Percentiles rank a stretch among this genome's conserved stretches.
Evolutionary conservation across 2,113 vertebrate genomes (phyloP).

Genomic region (Pleuronectes platessa): DNA sequence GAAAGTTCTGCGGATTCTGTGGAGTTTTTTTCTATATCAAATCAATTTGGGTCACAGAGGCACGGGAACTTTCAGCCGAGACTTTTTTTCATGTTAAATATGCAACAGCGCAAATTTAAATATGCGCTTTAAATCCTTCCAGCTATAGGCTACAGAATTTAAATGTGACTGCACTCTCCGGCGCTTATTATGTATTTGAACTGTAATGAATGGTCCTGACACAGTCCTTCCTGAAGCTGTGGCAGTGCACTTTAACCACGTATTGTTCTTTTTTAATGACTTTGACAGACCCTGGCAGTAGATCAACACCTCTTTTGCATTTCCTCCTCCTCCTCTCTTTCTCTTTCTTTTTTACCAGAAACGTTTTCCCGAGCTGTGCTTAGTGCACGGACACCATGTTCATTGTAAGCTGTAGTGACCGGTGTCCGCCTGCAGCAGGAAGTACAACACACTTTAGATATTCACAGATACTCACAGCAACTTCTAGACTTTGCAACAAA

Average conservation of each 20-base stretch:
- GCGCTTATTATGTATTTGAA: constrained; percentile 24
- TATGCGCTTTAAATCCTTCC: background rate
- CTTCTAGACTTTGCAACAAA: background rate
- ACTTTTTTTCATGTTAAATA: constrained; percentile 1
- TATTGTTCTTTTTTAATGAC: constrained; percentile 6
- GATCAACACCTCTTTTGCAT: constrained; percentile 33
- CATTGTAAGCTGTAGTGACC: background rate
- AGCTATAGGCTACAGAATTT: background rate
- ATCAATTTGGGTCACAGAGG: constrained; percentile 6
- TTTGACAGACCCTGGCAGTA: constrained; percentile 8
- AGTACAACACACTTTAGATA: background rate
- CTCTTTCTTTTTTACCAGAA: background rate
- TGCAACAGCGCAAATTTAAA: background rate
- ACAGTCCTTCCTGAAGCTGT: background rate
- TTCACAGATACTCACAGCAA: background rate
- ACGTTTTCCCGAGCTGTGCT: background rate
- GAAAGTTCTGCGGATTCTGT: constrained; percentile 7
- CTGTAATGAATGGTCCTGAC: constrained; percentile 1
- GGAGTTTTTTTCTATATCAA: background rate
- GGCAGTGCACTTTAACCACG: background rate
- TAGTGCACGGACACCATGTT: background rate
- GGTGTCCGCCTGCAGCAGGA: too few relatives aligned
- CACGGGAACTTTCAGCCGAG: background rate
- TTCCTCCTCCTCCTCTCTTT: background rate
- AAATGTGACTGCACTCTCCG: constrained; percentile 13